Evolutionary conservation across 2,113 vertebrate species (phyloP), one percentile per base, ranked within the genome.

Genomic region (Colossoma macropomum): DNA sequence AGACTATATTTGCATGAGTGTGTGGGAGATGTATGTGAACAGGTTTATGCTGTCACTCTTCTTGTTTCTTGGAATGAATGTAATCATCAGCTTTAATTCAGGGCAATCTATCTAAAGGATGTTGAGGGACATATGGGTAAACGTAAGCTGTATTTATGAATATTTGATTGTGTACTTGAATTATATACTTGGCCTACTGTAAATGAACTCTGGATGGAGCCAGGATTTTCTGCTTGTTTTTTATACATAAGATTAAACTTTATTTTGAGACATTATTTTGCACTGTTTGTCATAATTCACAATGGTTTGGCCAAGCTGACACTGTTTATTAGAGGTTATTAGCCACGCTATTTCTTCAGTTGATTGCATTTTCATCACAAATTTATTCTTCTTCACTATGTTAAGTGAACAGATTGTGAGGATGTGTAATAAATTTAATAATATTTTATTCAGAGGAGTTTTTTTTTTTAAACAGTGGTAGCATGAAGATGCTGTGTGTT

Each of bases 141-240:
- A 84, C 48, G 32, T 75, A 16, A 79, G 73, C 74, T 87, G 62
- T 72, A 85, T 71, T 38, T 17, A 52, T 78, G n/a, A 76, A 25
- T 65, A 25, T 80, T 48, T 74, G 86, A 87, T 91, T 89, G 89
- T 90, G 86, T 93, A 92, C 85, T 87, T 91, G 87, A 91, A 91
- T 90, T 80, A 12, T 69, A 11, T 69, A 34, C 2, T 17, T 87
- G 71, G 28, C 21, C 45, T 77, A 27, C 66, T 83, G 75, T 83
- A 30, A 81, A 77, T 23, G 77, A 15, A 84, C 79, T 62, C 41
- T 34, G 41, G 89, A 80, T 66, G 30, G 9, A 54, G 21, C 21
- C n/a, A 50, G 32, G 32, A 69, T 59, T 25, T 86, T 4, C 75
- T 28, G 82, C 60, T 79, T 89, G 88, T 86, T 90, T 91, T 84